Base-by-base conservation (phyloP, 2,888 invertebrate species). In the Halictus quadricinctus region DNA sequence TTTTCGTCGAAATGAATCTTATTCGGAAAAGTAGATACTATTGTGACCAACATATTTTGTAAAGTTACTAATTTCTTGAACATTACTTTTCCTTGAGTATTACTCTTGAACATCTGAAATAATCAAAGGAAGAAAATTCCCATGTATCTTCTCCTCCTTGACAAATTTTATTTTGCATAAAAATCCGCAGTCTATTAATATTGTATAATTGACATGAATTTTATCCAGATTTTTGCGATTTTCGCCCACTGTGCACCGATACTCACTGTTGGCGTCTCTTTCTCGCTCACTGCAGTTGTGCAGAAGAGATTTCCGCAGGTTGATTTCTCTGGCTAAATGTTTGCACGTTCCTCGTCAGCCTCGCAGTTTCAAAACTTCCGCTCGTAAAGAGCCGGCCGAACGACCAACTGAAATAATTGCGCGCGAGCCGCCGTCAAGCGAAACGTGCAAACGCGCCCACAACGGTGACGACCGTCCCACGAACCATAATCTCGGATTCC, bases 331-430 rank as follows among this genome's bases (percentile, higher is more conserved):
- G 41, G 58, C 73, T 36, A 29, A 81, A 81, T 81, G 69, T 74
- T 74, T 81, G 73, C 81, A 46, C 72, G 66, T 69, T 64, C 50
- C 36, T 29, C 36, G 72, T 21, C 60, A 50, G 72, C 21, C 60
- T 64, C 48, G 48, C 54, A 70, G 21, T 70, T 75, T 43, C 82
- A 74, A 60, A 81, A 72, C 70, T 82, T 50, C 2, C 10, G 41
- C 82, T 70, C 48, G 74, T 70, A 81, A 81, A 81, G 36, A 66
- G 13, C 36, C 29, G 48, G 12, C 72, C n/a, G 80, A 77, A 81
- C 36, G 50, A 50, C 18, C 29, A 21, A 29, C 46, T 69, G 41
- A 41, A 25, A 84, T 70, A 84, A 84, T 84, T 46, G 21, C 54
- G 70, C 82, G 13, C n/a, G 36, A 50, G 46, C 78, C 15, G 43